Evolutionary conservation across 2,113 vertebrate genomes (phyloP).

Genomic region (Myrmecophaga tridactyla): DNA sequence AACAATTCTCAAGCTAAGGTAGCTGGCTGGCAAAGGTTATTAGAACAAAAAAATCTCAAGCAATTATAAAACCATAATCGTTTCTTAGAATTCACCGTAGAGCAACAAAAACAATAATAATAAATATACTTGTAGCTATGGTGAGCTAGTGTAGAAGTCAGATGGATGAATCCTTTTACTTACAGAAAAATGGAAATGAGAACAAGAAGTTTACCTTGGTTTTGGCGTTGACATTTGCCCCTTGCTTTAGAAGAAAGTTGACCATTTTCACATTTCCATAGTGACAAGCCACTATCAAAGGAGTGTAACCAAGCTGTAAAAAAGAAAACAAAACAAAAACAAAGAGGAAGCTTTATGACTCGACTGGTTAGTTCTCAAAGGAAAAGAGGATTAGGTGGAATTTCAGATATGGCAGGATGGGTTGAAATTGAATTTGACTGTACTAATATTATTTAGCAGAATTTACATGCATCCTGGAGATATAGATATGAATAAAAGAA

Average conservation of each 20-base stretch:
- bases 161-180: background rate
- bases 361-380: background rate
- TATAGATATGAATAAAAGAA: background rate
- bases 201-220: slow-evolving; percentile 90
- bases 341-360: background rate
- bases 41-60: background rate
- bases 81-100: slow-evolving; percentile 6
- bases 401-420: background rate
- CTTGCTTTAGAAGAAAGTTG: slow-evolving; percentile 96
- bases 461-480: background rate
- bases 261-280: slow-evolving; percentile 99
- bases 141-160: background rate
- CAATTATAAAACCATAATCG: background rate
- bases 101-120: background rate
- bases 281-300: slow-evolving; percentile 97
- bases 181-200: background rate
- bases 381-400: background rate
- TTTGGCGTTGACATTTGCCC: slow-evolving; percentile 93
- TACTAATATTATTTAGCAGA: background rate
- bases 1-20: background rate
- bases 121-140: background rate
- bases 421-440: background rate
- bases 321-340: slow-evolving; percentile 58
- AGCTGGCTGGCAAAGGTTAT: background rate
- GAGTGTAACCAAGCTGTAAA: slow-evolving; percentile 94